phyloP scores from a whole-genome alignment of 2,113 vertebrate genomes.

The Eretmochelys imbricata region DNA sequence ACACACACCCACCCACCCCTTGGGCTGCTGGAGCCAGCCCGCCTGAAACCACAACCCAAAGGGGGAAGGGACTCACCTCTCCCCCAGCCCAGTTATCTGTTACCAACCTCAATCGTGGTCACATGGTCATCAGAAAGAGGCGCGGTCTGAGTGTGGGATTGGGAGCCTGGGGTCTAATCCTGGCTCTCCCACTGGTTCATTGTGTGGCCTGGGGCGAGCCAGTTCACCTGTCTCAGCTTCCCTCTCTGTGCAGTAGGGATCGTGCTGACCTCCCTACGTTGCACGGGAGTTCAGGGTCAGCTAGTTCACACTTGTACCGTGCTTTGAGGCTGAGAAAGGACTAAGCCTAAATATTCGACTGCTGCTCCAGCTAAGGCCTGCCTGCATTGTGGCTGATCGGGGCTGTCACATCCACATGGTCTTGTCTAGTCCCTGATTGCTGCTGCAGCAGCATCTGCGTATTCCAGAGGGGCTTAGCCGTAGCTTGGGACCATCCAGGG shows the following conservation, averaged over 20 bases:
- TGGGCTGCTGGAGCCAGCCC: neutral
- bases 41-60: fast-evolving
- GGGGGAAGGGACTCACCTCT: neutral
- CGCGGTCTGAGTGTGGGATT: neutral
- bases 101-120: neutral
- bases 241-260: fast-evolving
- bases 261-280: fast-evolving
- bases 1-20: too few relatives aligned
- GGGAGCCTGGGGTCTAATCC: fast-evolving
- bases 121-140: fast-evolving
- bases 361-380: neutral
- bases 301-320: fast-evolving
- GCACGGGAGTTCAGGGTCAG: fast-evolving
- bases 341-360: neutral
- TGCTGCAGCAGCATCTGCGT: too few relatives aligned
- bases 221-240: fast-evolving
- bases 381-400: neutral
- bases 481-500: too few relatives aligned
- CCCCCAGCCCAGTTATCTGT: neutral
- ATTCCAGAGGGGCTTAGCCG: neutral
- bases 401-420: neutral
- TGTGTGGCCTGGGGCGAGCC: neutral
- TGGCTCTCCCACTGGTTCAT: fast-evolving
- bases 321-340: neutral
- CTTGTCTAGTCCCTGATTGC: fast-evolving